phyloP scores from a whole-genome alignment of 2,888 invertebrate genomes.

The Geotrupes spiniger region DNA sequence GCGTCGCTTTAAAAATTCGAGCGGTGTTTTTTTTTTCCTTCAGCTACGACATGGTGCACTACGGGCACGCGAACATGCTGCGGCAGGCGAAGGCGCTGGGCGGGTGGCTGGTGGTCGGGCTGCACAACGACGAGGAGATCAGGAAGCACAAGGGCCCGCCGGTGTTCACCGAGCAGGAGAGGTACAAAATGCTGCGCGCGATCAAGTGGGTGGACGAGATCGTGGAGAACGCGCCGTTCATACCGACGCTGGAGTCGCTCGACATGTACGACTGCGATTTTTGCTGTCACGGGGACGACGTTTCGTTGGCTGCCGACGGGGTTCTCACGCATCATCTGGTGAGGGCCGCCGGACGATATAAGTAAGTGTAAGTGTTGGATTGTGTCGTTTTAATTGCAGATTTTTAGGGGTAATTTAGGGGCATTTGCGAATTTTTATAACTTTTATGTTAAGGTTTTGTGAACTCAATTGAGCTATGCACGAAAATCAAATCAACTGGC shows the following conservation, averaged over 20 bases:
- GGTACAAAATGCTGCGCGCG: constrained; percentile 94
- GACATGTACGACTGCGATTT: constrained; percentile 96
- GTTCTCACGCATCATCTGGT: constrained; percentile 95
- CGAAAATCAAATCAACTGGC: no score
- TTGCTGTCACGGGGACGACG: constrained; percentile 99
- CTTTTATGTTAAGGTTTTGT: no score
- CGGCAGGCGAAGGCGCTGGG: constrained; percentile 97
- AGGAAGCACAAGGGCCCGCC: constrained; percentile 97
- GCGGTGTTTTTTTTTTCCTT: constrained; percentile 44
- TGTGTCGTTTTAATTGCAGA: no score
- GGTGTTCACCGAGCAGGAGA: constrained; percentile 88
- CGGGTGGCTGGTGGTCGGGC: constrained; percentile 89
- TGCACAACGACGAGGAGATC: constrained; percentile 96
- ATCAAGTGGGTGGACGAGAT: constrained; percentile 99
- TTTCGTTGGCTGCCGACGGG: constrained; percentile 95
- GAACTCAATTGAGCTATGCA: no score
- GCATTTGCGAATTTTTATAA: no score
- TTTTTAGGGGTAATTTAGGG: no score
- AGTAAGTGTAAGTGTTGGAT: constrained; percentile 59
- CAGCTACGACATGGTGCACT: constrained; percentile 99
- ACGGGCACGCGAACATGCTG: constrained; percentile 97
- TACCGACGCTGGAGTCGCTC: constrained; percentile 92
- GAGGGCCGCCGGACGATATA: constrained; percentile 87
- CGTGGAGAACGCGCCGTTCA: constrained; percentile 96
- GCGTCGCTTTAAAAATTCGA: no score